These are phyloP conservation scores for Seriola rivoliana DNA, from an alignment of 2,113 vertebrate species.

Conservation along the genomic window DNA sequence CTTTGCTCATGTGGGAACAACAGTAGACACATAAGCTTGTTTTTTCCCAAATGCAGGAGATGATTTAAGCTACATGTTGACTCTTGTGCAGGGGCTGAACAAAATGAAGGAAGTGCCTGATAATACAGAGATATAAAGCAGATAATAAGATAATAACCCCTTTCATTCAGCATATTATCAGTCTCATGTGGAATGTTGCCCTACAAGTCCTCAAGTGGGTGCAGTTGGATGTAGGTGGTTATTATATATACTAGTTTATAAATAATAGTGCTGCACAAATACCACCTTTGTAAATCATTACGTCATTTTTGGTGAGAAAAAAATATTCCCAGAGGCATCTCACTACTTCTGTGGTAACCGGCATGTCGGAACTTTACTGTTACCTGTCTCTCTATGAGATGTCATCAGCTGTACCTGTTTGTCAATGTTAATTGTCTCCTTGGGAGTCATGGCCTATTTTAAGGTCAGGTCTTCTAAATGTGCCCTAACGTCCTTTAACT, in stretches of 20 bases:
- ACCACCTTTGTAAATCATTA: not conserved
- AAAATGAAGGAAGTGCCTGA: not conserved
- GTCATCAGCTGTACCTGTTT: not conserved
- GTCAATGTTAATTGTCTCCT: fast-evolving
- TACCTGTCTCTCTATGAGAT: not conserved
- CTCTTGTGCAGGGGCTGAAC: not conserved
- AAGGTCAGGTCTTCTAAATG: not conserved
- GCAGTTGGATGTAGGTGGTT: slow-evolving; percentile 23
- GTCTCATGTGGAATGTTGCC: slow-evolving; percentile 24
- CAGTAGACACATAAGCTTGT: not conserved
- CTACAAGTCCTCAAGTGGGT: slow-evolving; percentile 6
- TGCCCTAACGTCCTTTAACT: not conserved
- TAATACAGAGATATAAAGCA: not conserved
- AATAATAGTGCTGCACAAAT: not conserved
- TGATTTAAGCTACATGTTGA: not conserved
- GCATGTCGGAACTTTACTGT: slow-evolving; percentile 9
- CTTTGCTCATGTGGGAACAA: not conserved
- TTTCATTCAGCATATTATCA: slow-evolving; percentile 24
- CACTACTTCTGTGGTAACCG: not conserved
- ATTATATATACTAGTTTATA: slow-evolving; percentile 11
- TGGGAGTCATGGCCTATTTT: not conserved
- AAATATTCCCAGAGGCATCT: not conserved
- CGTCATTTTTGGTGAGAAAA: not conserved
- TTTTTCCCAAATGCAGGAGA: not conserved
- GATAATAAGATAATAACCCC: not conserved